Evolutionary conservation across 2,113 vertebrate species (phyloP).

Genomic region (Mobula birostris): DNA sequence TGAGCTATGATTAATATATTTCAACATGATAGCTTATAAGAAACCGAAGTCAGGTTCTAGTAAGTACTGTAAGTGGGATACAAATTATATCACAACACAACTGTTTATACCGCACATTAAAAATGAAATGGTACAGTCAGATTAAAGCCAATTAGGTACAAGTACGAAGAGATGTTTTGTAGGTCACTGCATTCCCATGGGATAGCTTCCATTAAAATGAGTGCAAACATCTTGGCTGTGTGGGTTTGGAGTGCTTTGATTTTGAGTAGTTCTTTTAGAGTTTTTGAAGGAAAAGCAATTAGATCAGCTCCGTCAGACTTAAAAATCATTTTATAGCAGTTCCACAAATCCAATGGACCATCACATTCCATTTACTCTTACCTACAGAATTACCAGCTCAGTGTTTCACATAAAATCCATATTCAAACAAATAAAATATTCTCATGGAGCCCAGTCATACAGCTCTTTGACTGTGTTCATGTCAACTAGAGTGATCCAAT

Average conservation of each 20-base stretch:
- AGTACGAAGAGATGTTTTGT: background rate
- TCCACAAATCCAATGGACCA: background rate
- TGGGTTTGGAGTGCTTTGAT: background rate
- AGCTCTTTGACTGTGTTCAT: no score
- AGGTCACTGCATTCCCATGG: background rate
- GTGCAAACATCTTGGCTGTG: no score
- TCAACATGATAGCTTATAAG: background rate
- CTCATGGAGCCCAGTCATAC: background rate
- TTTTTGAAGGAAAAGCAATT: background rate
- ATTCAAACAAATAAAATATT: slow-evolving; percentile 2
- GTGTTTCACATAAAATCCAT: background rate
- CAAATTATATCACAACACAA: background rate
- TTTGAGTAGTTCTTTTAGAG: background rate
- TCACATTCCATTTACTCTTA: background rate
- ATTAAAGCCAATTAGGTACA: background rate
- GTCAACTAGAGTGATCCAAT: no score
- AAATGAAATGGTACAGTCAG: background rate
- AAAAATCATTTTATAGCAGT: background rate
- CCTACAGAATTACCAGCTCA: background rate
- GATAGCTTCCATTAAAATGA: slow-evolving; percentile 18
- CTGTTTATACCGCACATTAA: background rate
- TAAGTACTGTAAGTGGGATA: background rate
- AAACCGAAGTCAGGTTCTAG: background rate
- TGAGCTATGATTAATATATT: background rate
- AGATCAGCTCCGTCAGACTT: background rate